phyloP scores from a whole-genome alignment of 2,113 vertebrate genomes.

The Myxocyprinus asiaticus region DNA sequence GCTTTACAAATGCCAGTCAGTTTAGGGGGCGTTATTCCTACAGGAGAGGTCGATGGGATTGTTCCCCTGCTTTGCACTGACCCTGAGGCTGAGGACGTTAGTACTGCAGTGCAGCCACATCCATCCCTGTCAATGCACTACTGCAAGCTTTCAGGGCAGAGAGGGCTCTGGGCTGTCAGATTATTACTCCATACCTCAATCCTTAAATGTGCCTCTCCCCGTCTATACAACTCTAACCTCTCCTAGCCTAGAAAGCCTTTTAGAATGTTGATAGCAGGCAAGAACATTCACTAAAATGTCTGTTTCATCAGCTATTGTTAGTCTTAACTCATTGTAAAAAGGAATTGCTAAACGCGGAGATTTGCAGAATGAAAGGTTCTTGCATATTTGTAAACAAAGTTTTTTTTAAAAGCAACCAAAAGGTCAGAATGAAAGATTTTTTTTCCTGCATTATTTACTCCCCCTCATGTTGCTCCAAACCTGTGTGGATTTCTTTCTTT shows the following conservation, averaged over 20 bases:
- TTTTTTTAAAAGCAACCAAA: not conserved
- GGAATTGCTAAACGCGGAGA: not conserved
- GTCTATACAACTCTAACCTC: conserved; percentile 29
- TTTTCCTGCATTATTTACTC: not conserved
- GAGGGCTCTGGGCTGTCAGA: conserved; percentile 44
- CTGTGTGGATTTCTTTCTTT: no score
- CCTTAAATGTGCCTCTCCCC: conserved; percentile 41
- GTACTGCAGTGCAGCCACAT: conserved; percentile 48
- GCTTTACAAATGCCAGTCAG: conserved; percentile 27
- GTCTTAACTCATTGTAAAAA: not conserved
- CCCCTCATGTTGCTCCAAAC: no score
- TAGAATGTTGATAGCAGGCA: conserved; percentile 9
- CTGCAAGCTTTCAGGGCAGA: conserved; percentile 23
- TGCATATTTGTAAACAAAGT: not conserved
- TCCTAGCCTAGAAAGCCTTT: not conserved
- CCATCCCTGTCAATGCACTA: conserved; percentile 52
- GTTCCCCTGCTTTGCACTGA: conserved; percentile 54
- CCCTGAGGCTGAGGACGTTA: conserved; percentile 47
- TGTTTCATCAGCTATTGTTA: not conserved
- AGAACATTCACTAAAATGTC: conserved; percentile 10
- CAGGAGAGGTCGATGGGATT: conserved; percentile 52
- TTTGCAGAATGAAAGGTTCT: not conserved
- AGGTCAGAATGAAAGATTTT: not conserved
- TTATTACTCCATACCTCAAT: conserved; percentile 42
- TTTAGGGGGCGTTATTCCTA: conserved; percentile 43